A percentile compares a stretch with the other conserved stretches of the same genome.
Evolutionary conservation across 2,113 vertebrate species (phyloP).

Genomic region (Catagonus wagneri): DNA sequence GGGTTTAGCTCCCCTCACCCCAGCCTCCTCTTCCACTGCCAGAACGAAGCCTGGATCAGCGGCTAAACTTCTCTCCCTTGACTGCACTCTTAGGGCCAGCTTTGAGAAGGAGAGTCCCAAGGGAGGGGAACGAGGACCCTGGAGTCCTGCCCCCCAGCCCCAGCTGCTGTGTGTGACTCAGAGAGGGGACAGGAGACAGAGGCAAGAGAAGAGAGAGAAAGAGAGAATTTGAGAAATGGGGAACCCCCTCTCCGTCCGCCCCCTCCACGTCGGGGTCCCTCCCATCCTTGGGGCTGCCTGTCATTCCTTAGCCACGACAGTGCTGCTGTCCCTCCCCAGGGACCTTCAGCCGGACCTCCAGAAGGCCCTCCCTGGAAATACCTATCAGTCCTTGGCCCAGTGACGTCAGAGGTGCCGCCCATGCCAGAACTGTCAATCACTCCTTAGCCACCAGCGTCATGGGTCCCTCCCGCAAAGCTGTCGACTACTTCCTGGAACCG

Average conservation of each 20-base stretch:
- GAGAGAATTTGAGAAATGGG: background rate
- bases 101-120: background rate
- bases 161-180: background rate
- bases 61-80: background rate
- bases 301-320: background rate
- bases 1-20: background rate
- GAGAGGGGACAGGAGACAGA: slow-evolving; percentile 44
- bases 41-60: background rate
- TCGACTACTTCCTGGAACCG: background rate
- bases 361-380: background rate
- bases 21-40: background rate
- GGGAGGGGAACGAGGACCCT: background rate
- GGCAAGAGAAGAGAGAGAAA: slow-evolving; percentile 53
- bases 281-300: background rate
- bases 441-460: background rate
- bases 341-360: background rate
- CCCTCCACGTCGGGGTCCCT: background rate
- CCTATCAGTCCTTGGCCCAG: background rate
- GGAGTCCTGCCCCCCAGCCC: background rate
- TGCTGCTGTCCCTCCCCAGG: background rate
- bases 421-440: background rate
- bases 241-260: background rate
- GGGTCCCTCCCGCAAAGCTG: background rate
- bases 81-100: background rate
- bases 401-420: background rate